Evolutionary conservation across 2,888 invertebrate genomes (phyloP).

Genomic region (Lasioglossum zephyrum): DNA sequence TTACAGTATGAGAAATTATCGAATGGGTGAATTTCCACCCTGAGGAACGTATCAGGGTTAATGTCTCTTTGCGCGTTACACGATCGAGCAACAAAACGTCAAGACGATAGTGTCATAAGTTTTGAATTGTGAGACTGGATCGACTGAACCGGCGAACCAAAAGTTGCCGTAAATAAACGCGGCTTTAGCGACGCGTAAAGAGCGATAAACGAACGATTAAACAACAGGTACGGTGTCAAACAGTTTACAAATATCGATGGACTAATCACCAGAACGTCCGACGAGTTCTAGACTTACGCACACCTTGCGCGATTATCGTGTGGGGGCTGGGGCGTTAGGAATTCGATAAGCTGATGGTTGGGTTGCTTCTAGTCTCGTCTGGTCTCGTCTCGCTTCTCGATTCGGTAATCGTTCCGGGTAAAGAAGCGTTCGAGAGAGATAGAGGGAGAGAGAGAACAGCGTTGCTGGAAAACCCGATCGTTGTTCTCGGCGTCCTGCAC

Average conservation of each 20-base stretch:
- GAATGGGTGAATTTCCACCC: too few relatives aligned
- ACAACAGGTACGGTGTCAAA: not conserved
- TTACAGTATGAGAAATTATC: too few relatives aligned
- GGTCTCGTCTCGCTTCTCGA: not conserved
- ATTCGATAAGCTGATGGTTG: conserved; percentile 40
- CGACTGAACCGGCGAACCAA: not conserved
- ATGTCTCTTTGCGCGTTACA: not conserved
- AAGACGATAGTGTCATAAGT: not conserved
- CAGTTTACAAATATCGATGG: conserved; percentile 54
- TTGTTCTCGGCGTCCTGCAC: not conserved
- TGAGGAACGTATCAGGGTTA: too few relatives aligned
- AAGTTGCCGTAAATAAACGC: not conserved
- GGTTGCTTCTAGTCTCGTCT: not conserved
- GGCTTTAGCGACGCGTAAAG: not conserved
- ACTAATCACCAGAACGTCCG: conserved; percentile 19
- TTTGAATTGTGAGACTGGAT: not conserved
- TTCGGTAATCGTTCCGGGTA: not conserved
- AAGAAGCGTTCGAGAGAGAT: not conserved
- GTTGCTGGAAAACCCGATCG: conserved; percentile 2
- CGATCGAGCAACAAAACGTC: not conserved
- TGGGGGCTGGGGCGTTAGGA: conserved; percentile 35
- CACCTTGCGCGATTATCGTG: conserved; percentile 34
- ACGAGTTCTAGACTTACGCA: conserved; percentile 47
- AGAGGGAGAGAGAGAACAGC: not conserved
- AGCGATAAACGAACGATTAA: not conserved